Evolutionary conservation across 1,140 invertebrate species (phyloP).

Genomic region (Drosophila neocordata): DNA sequence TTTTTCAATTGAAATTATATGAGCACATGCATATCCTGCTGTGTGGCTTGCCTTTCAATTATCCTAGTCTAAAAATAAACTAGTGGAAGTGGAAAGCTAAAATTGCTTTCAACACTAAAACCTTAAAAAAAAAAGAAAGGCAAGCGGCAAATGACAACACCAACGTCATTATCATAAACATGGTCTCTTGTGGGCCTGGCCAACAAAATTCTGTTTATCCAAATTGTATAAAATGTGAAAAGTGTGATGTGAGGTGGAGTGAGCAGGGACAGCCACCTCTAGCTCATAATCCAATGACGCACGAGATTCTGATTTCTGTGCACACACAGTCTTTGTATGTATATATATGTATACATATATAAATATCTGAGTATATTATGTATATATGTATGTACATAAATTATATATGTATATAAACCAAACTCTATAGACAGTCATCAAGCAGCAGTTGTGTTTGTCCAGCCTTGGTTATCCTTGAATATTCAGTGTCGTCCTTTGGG

Average conservation of each 20-base stretch:
- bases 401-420: background rate
- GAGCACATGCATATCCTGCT: conserved; percentile 48
- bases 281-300: conserved; percentile 76
- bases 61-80: conserved; percentile 72
- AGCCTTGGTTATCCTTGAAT: conserved; percentile 54
- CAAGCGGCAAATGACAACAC: conserved; percentile 52
- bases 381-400: background rate
- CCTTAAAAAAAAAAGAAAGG: background rate
- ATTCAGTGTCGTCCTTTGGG: conserved; percentile 48
- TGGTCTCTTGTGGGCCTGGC: conserved; percentile 32
- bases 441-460: conserved; percentile 42
- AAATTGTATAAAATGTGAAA: conserved; percentile 60
- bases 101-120: conserved; percentile 39
- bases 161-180: conserved; percentile 67
- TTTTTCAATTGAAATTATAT: conserved; percentile 51
- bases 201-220: conserved; percentile 60
- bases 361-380: conserved; percentile 28
- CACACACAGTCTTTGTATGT: conserved; percentile 10
- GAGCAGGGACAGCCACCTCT: conserved; percentile 36
- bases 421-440: conserved; percentile 32
- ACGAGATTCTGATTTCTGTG: conserved; percentile 62
- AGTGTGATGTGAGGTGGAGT: conserved; percentile 17
- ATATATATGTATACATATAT: conserved; percentile 15
- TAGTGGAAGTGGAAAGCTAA: conserved; percentile 2
- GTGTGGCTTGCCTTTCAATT: conserved; percentile 69